Evolutionary conservation across 2,888 invertebrate genomes (phyloP).

Genomic region (Xestia c-nigrum): DNA sequence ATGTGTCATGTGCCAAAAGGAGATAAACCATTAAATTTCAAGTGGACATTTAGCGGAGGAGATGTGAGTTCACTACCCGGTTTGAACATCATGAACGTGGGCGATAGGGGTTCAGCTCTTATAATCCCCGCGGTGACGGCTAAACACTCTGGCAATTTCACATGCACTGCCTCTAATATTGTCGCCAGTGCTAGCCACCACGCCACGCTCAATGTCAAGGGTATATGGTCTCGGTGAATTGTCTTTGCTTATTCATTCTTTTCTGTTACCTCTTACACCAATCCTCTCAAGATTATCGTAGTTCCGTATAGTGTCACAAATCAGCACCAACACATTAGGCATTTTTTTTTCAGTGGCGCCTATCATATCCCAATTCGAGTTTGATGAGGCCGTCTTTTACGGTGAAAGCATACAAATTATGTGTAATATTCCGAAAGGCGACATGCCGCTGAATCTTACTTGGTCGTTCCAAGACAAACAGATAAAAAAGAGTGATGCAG

Average conservation of each 20-base stretch:
- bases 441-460: conserved; percentile 92
- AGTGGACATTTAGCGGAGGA: conserved; percentile 93
- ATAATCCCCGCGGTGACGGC: conserved; percentile 93
- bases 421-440: conserved; percentile 92
- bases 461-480: conserved; percentile 93
- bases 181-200: conserved; percentile 91
- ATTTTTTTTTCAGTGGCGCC: conserved; percentile 89
- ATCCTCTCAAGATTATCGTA: conserved; percentile 46
- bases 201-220: conserved; percentile 92
- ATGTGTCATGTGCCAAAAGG: conserved; percentile 92
- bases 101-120: conserved; percentile 92
- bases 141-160: conserved; percentile 93
- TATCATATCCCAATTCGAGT: conserved; percentile 91
- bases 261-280: conserved; percentile 67
- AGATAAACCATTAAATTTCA: conserved; percentile 93
- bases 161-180: conserved; percentile 92
- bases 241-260: conserved; percentile 79
- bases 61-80: conserved; percentile 90
- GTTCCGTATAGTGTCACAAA: conserved; percentile 36
- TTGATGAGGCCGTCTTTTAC: conserved; percentile 89
- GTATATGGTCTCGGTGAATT: conserved; percentile 83
- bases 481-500: conserved; percentile 81
- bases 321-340: conserved; percentile 50
- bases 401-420: conserved; percentile 91
- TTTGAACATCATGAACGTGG: conserved; percentile 92